Evolutionary conservation across 2,888 invertebrate genomes (phyloP), one percentile per base, ranked within the genome.

Genomic region (Thereva nobilitata): DNA sequence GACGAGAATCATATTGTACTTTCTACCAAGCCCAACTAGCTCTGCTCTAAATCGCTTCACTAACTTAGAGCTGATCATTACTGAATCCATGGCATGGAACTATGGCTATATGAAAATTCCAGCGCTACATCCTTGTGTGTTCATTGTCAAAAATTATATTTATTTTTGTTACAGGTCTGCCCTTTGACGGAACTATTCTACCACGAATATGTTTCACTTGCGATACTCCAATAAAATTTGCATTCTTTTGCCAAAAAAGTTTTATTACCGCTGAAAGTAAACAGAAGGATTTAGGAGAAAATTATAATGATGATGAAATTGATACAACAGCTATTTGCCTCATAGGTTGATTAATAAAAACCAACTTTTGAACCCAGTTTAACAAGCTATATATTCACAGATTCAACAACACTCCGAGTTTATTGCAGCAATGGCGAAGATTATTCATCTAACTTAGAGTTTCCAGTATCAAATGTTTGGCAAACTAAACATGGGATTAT

Each of bases 401-500:
- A 95, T 79, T 85, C 85, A 40, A 88, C 88, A 73, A 88, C 89
- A 71, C 83, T 95, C 73, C 88, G 87, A 75, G 90, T 92, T 1
- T 95, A 90, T 73, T 89, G 90, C 0, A 85, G 85, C 50, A 88
- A 89, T 72, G 95, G 94, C 0, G 88, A 94, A 78, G 92, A 95
- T 76, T 95, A 90, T 74, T 84, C 90, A 7, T 86, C 92, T 0
- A 89, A 90, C 72, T 82, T 95, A 50, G 95, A 94, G 2, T 88
- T 88, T 75, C 85, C 91, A 84, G 90, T 95, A 1, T 87, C 89
- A 56, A 88, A 88, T 74, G 85, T 92, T 0, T 96, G 95, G 94
- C 85, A 87, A 0, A 93, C 92, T 73, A 89, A 89, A 75, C 93
- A 88, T 81, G 96, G 96, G 3, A 84, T 96, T 41, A 79, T 97